A percentile compares a stretch with the other conserved stretches of the same genome.
Conservation (phyloP, 2,113 vertebrate species). For the Trochalopteron elliotii region DNA sequence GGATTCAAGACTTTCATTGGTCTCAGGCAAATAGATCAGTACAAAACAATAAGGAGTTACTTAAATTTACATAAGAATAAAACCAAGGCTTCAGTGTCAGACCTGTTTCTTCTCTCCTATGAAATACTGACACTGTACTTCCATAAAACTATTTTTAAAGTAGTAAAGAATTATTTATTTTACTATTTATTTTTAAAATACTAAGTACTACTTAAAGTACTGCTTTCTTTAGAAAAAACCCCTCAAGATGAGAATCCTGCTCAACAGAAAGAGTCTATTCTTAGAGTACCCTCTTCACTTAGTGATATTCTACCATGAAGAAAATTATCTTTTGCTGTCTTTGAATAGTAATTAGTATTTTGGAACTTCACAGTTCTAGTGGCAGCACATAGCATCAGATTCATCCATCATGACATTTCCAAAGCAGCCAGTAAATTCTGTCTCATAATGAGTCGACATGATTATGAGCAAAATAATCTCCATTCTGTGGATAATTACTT, state of each 20-base stretch:
- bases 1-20: not conserved
- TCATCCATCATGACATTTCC: not conserved
- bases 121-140: not conserved
- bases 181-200: not conserved
- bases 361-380: not conserved
- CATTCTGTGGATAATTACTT: not conserved
- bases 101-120: not conserved
- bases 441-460: not conserved
- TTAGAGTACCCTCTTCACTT: not conserved
- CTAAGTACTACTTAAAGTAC: not conserved
- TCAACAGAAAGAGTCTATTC: not conserved
- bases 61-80: not conserved
- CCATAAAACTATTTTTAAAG: not conserved
- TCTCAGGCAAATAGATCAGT: not conserved
- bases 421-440: not conserved
- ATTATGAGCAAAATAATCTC: not conserved
- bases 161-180: not conserved
- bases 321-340: not conserved
- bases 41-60: not conserved
- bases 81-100: not conserved
- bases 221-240: not conserved
- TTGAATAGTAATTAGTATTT: not conserved
- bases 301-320: not conserved
- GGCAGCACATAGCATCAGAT: not conserved
- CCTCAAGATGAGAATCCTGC: not conserved